Conservation (phyloP, 2,888 invertebrate genomes). For the Diachrysia chrysitis region DNA sequence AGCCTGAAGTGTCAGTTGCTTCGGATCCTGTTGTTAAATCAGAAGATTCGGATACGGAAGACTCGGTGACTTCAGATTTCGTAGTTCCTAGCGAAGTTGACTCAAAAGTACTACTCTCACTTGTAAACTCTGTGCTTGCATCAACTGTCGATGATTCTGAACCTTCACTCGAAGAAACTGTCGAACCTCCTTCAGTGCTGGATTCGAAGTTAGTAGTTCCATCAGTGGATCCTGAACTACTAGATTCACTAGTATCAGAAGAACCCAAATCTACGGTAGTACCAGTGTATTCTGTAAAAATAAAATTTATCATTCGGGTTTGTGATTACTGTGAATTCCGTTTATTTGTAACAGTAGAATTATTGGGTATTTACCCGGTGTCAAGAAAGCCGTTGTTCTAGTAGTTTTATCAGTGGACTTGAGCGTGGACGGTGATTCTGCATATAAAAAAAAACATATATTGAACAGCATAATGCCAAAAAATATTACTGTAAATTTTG, state of each 20-base stretch:
- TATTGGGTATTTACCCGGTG: background rate
- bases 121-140: background rate
- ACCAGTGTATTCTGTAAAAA: background rate
- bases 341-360: background rate
- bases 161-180: conserved; percentile 24
- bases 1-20: conserved; percentile 6
- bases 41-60: conserved; percentile 9
- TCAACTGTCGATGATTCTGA: conserved; percentile 8
- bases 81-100: conserved; percentile 17
- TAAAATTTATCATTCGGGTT: background rate
- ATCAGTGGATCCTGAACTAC: conserved; percentile 18
- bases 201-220: conserved; percentile 7
- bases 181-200: conserved; percentile 40
- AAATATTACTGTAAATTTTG: background rate
- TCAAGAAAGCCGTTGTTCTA: background rate
- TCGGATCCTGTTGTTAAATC: conserved; percentile 16
- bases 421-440: background rate
- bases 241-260: conserved; percentile 12
- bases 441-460: background rate
- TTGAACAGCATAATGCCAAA: background rate
- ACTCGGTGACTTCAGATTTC: conserved; percentile 14
- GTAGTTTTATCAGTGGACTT: background rate
- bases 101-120: conserved; percentile 4
- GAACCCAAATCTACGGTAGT: conserved; percentile 21
- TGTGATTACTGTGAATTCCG: background rate